Evolutionary conservation across 2,113 vertebrate species (phyloP).

Genomic region (Indri indri): DNA sequence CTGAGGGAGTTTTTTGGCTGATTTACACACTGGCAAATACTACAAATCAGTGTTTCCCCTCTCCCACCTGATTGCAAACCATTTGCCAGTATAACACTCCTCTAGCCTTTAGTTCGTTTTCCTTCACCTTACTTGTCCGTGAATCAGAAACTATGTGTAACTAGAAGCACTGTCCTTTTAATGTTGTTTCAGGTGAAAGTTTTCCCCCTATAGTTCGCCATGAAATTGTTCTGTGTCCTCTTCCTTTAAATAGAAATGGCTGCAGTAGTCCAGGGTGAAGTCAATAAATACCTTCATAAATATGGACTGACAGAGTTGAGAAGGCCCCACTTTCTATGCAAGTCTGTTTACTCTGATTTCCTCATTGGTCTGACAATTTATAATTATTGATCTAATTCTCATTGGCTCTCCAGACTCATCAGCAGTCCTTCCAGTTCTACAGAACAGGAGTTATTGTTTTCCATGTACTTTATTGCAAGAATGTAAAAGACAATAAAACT

Average conservation of each 20-base stretch:
- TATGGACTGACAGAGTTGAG: neutral
- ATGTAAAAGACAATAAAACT: conserved; percentile 15
- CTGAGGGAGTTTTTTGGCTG: neutral
- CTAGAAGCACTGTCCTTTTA: neutral
- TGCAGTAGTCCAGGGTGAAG: neutral
- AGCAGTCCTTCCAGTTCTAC: neutral
- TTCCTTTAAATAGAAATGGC: conserved; percentile 30
- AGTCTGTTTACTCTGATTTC: conserved; percentile 20
- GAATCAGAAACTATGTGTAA: neutral
- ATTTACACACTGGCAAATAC: neutral
- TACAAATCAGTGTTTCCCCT: neutral
- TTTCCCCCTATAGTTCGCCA: neutral
- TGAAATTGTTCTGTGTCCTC: neutral
- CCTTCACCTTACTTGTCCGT: neutral
- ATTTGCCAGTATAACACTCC: neutral
- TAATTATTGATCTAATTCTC: neutral
- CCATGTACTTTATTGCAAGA: neutral
- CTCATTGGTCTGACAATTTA: conserved; percentile 14
- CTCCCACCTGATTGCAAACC: neutral
- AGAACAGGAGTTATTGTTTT: neutral
- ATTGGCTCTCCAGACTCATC: neutral
- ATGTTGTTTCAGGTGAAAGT: neutral
- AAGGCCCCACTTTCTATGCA: neutral
- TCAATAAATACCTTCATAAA: neutral
- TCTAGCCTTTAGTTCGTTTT: neutral